Evolutionary conservation across 1,140 invertebrate species (phyloP).

Genomic region (Lordiphosa mommai): DNA sequence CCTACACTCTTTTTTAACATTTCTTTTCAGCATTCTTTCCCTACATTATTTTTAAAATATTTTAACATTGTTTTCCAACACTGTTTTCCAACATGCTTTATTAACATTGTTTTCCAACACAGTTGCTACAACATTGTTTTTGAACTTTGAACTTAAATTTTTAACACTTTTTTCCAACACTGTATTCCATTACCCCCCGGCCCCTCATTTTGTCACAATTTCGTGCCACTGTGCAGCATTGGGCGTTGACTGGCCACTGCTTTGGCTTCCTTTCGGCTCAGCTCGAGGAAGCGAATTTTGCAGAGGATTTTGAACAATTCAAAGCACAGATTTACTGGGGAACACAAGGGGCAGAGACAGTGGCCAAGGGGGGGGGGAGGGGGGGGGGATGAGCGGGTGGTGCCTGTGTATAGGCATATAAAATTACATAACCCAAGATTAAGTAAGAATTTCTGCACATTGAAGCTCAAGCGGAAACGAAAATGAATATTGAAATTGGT

Average conservation of each 20-base stretch:
- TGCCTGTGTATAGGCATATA: constrained; percentile 34
- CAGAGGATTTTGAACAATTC: constrained; percentile 35
- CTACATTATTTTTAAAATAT: too few relatives aligned
- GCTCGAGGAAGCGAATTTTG: neutral
- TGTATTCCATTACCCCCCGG: too few relatives aligned
- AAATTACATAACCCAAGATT: constrained; percentile 56
- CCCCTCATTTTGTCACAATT: too few relatives aligned
- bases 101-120: too few relatives aligned
- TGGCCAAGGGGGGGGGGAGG: neutral
- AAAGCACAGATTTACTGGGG: constrained; percentile 23
- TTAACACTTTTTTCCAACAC: too few relatives aligned
- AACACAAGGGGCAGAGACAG: neutral
- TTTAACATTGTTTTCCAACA: too few relatives aligned
- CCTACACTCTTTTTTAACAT: too few relatives aligned
- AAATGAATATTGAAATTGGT: constrained; percentile 62
- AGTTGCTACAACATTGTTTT: too few relatives aligned
- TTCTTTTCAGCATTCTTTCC: too few relatives aligned
- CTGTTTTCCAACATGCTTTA: too few relatives aligned
- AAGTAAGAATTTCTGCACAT: constrained; percentile 50
- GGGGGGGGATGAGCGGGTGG: neutral
- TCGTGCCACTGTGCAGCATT: neutral
- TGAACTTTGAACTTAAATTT: too few relatives aligned
- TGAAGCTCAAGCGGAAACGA: constrained; percentile 42
- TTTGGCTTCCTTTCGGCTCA: constrained; percentile 5
- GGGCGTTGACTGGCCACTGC: constrained; percentile 6